These are phyloP conservation scores for Lithophane semibrunnea DNA, from an alignment of 2,888 invertebrate genomes.

Conservation along the genomic window DNA sequence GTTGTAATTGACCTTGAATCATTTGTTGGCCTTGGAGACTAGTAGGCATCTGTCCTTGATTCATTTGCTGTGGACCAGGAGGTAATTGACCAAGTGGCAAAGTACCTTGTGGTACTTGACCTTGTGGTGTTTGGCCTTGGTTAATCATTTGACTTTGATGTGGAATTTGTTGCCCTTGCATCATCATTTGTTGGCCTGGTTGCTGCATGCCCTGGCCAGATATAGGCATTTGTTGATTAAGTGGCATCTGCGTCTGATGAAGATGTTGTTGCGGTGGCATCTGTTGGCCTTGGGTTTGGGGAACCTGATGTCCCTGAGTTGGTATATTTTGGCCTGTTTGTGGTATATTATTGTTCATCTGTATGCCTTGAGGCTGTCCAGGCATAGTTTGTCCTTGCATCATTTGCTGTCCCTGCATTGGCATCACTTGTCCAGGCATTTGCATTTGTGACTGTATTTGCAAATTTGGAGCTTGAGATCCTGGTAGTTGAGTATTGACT, in stretches of 20 bases:
- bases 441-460: constrained; percentile 74
- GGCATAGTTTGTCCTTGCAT: constrained; percentile 56
- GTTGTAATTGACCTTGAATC: constrained; percentile 64
- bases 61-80: constrained; percentile 60
- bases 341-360: constrained; percentile 74
- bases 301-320: constrained; percentile 71
- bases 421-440: constrained; percentile 76
- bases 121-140: constrained; percentile 74
- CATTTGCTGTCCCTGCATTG: constrained; percentile 70
- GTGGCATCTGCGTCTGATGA: constrained; percentile 65
- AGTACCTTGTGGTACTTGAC: constrained; percentile 69
- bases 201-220: constrained; percentile 71
- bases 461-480: constrained; percentile 74
- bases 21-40: constrained; percentile 67
- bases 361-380: constrained; percentile 67
- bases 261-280: constrained; percentile 62
- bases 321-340: constrained; percentile 71
- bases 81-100: constrained; percentile 61
- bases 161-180: constrained; percentile 75
- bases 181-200: constrained; percentile 75
- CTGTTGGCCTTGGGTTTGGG: constrained; percentile 70
- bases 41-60: constrained; percentile 64
- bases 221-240: constrained; percentile 73
- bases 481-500: constrained; percentile 73
- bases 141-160: constrained; percentile 74